Evolutionary conservation across 2,797 vertebrate genomes (phyloP), one percentile per base, ranked within the genome.

Genomic region (Harpagifer antarcticus): DNA sequence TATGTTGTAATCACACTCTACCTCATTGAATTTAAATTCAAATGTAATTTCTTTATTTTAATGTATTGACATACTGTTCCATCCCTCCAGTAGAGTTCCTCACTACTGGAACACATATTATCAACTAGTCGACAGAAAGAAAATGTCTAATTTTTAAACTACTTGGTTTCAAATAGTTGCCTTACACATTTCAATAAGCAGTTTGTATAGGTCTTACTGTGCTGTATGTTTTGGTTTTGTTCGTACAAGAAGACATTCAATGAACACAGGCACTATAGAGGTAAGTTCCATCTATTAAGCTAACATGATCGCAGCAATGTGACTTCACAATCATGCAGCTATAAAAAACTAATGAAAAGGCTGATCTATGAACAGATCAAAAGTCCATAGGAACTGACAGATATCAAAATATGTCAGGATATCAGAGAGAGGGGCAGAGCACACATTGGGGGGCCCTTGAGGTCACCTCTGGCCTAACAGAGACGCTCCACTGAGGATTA

Each of bases 401-500:
- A 14, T 8, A 19, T 15, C 42, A 10, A 55, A 45, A 55, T 31
- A 44, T 31, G 33, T 40, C n/a, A 16, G 13, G 20, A 20, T 50
- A 43, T n/a, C 20, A 48, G 17, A 55, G 52, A 11, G 49, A 3
- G 13, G 52, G 27, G n/a, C 31, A 48, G 54, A 40, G 43, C 44
- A 49, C 66, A 68, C 27, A 57, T 47, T 27, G 55, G 45, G 50
- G 50, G 54, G 10, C 52, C 19, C 42, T 33, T 15, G n/a, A 45
- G 64, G 23, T 45, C 64, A 31, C 23, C 53, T 58, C 44, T 58
- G 55, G n/a, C 20, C 57, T 31, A 40, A 72, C 44, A 72, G 27
- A 72, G 53, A 64, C 19, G 0, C 70, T 72, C 17, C 19, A 12
- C 31, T 42, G 44, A 16, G 70, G 60, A 73, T 65, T 43, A 64